These are phyloP conservation scores for Prenolepis imparis DNA, from an alignment of 2,888 invertebrate genomes.

Conservation along the genomic window DNA sequence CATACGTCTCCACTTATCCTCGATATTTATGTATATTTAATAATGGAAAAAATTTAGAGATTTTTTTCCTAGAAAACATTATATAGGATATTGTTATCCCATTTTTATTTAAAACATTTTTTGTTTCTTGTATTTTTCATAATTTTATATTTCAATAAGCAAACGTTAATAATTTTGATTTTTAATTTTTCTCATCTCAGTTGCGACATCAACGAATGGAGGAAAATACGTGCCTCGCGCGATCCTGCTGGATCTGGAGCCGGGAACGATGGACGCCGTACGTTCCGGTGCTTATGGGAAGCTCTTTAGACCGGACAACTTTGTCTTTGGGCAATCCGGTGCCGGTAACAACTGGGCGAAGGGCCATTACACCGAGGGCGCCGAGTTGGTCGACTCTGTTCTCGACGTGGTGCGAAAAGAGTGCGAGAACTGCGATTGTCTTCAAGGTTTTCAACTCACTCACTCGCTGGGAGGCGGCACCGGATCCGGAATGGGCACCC, in stretches of 20 bases:
- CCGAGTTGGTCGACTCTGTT: conserved; percentile 94
- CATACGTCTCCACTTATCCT: neutral
- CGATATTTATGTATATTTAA: neutral
- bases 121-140: neutral
- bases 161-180: neutral
- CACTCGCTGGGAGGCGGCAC: conserved; percentile 94
- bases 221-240: conserved; percentile 90
- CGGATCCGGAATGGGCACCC: conserved; percentile 92
- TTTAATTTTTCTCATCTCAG: conserved; percentile 83
- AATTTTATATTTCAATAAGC: neutral
- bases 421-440: conserved; percentile 97
- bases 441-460: conserved; percentile 94
- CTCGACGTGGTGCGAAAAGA: conserved; percentile 95
- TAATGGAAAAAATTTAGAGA: neutral
- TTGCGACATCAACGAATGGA: conserved; percentile 89
- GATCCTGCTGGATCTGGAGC: conserved; percentile 90
- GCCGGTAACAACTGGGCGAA: conserved; percentile 88
- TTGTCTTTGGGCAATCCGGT: conserved; percentile 88
- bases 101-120: neutral
- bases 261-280: conserved; percentile 91
- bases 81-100: too few relatives aligned
- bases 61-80: neutral
- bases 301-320: conserved; percentile 90
- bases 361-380: conserved; percentile 98
- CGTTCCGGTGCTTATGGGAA: conserved; percentile 89